Base-by-base conservation (phyloP, 2,888 invertebrate genomes). In the Alsophila aescularia region DNA sequence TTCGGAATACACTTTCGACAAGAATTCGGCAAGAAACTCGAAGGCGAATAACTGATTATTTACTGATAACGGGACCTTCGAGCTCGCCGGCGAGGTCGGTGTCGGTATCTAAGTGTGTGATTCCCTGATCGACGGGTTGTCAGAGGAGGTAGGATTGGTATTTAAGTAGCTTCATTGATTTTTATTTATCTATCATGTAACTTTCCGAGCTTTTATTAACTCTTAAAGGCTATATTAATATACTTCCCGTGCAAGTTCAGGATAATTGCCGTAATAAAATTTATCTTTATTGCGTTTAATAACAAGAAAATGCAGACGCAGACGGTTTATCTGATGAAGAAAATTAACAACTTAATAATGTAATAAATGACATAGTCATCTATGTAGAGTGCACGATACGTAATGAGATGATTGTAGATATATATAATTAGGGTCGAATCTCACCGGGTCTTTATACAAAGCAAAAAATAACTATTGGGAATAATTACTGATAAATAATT, bases 201-300 rank as follows among this genome's bases (percentile, higher is more conserved):
- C 14, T 34, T 9, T 34, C 36, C 15, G 2, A 42, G n/a, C 8
- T 42, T 16, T n/a, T n/a, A n/a, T n/a, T n/a, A n/a, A n/a, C n/a
- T n/a, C n/a, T n/a, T n/a, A n/a, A n/a, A n/a, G n/a, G n/a, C n/a
- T n/a, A n/a, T n/a, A n/a, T n/a, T n/a, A n/a, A n/a, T 32, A 32
- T 42, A 42, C 10, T 1, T 15, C 34, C n/a, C 18, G 13, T 6
- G 16, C 32, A 40, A 40, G 32, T 32, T n/a, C 14, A 21, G 8
- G 32, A 21, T 43, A 24, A 44, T 35, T 24, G 32, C 39, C 8
- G 21, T 45, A 57, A 51, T 64, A 61, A 60, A 62, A 52, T 49
- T 49, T 51, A 60, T 60, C 58, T 61, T 63, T 64, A 63, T 67
- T 54, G 49, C 52, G 18, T 51, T 57, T 56, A 64, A 64, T 61